Conservation (phyloP, 1,140 invertebrate genomes). For the Anastrepha ludens region DNA sequence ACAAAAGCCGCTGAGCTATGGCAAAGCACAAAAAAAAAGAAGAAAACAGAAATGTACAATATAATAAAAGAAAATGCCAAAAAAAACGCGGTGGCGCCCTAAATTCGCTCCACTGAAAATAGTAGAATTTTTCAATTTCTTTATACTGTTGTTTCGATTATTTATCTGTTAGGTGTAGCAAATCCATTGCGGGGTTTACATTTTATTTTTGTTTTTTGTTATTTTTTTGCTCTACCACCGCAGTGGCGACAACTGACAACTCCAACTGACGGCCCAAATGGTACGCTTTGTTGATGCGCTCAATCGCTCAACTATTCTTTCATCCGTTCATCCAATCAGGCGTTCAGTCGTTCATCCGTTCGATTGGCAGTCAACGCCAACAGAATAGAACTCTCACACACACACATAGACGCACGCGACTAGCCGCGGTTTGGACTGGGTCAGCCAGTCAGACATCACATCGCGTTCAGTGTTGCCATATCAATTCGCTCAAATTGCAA, state of each 20-base stretch:
- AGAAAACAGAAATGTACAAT: not conserved
- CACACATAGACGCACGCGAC: not conserved
- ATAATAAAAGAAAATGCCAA: not conserved
- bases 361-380: not conserved
- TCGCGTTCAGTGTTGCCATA: not conserved
- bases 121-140: conserved; percentile 29
- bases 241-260: not conserved
- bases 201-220: not conserved
- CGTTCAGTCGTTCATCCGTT: not conserved
- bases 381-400: not conserved
- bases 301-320: not conserved
- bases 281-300: not conserved
- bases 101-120: not conserved
- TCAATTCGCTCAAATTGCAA: conserved; percentile 52
- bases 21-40: not conserved
- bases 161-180: conserved; percentile 36
- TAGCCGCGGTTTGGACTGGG: not conserved
- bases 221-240: not conserved
- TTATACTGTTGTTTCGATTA: not conserved
- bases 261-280: not conserved
- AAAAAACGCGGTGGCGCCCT: not conserved
- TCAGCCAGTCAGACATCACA: not conserved
- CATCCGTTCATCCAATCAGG: conserved; percentile 6
- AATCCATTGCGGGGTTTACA: conserved; percentile 33
- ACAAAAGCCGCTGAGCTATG: not conserved